A percentile compares a stretch with the other conserved stretches of the same genome.
phyloP scores from a whole-genome alignment of 92 coral and sea anemone genomes.

The Anthopleura xanthogrammica region DNA sequence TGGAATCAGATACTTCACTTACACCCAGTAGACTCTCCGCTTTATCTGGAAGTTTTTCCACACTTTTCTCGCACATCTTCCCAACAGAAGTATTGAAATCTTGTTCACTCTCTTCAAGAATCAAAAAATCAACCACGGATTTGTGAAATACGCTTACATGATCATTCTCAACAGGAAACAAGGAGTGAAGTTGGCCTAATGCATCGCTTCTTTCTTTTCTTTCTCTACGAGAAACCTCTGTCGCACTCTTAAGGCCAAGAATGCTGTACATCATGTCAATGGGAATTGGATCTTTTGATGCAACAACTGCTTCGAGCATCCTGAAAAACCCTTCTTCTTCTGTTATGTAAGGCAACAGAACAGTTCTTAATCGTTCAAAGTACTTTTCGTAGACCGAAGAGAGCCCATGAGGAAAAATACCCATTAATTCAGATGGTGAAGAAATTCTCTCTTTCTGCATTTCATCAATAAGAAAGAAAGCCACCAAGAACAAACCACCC shows the following conservation, averaged over 20 bases:
- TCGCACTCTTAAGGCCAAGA: not conserved
- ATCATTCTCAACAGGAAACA: conserved; percentile 18
- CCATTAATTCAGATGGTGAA: conserved; percentile 5
- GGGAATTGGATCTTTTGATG: not conserved
- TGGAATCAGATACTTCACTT: too few relatives aligned
- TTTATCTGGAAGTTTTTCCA: too few relatives aligned
- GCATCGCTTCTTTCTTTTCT: conserved; percentile 10
- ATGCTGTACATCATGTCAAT: not conserved
- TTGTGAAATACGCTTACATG: conserved; percentile 30
- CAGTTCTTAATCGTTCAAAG: conserved; percentile 31
- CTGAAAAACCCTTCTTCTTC: conserved; percentile 14
- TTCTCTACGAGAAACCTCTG: not conserved
- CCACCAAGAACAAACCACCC: conserved; percentile 69
- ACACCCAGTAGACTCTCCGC: too few relatives aligned
- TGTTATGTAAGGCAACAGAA: not conserved
- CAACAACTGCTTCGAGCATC: conserved; percentile 20
- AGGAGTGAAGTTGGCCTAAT: not conserved
- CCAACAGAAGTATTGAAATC: not conserved
- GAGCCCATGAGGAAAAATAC: conserved; percentile 54
- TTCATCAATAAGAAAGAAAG: conserved; percentile 47
- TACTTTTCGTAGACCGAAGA: conserved; percentile 54
- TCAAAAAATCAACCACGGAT: conserved; percentile 26
- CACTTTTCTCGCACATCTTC: too few relatives aligned
- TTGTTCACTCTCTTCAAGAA: not conserved
- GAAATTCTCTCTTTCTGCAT: conserved; percentile 18